Percentiles rank a stretch among this genome's conserved stretches.
These are phyloP conservation scores for Selenia dentaria DNA, from an alignment of 2,888 invertebrate species.

Conservation along the genomic window DNA sequence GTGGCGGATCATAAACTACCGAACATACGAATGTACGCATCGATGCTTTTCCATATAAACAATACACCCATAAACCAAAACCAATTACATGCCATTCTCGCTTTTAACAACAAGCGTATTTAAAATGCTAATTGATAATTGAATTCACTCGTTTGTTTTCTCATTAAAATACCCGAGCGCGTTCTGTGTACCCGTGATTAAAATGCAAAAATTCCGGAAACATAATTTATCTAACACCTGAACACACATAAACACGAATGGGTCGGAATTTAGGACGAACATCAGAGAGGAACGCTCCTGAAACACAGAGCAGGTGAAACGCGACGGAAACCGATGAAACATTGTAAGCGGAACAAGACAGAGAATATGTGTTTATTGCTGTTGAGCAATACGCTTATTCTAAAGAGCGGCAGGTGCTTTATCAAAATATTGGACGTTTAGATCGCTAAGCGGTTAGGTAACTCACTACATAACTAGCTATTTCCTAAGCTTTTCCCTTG, in stretches of 20 bases:
- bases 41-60: slow-evolving; percentile 62
- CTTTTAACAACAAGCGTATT: slow-evolving; percentile 34
- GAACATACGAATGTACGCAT: slow-evolving; percentile 46
- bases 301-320: slow-evolving; percentile 38
- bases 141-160: slow-evolving; percentile 26
- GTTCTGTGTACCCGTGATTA: slow-evolving; percentile 27
- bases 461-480: slow-evolving; percentile 7
- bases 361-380: slow-evolving; percentile 29
- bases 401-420: slow-evolving; percentile 10
- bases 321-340: slow-evolving; percentile 36
- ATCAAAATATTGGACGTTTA: slow-evolving; percentile 3
- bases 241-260: slow-evolving; percentile 32
- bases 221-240: slow-evolving; percentile 31
- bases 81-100: slow-evolving; percentile 73
- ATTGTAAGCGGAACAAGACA: slow-evolving; percentile 33
- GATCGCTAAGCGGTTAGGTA: slow-evolving; percentile 11
- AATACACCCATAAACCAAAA: slow-evolving; percentile 67
- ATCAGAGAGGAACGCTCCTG: slow-evolving; percentile 32
- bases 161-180: slow-evolving; percentile 30
- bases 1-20: slow-evolving; percentile 51
- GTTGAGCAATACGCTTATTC: slow-evolving; percentile 25
- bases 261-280: slow-evolving; percentile 31
- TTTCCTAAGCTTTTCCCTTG: slow-evolving; percentile 44
- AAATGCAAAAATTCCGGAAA: slow-evolving; percentile 35
- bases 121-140: slow-evolving; percentile 38